These are phyloP conservation scores for Staurois parvus DNA, from an alignment of 2,797 vertebrate species.

Conservation along the genomic window DNA sequence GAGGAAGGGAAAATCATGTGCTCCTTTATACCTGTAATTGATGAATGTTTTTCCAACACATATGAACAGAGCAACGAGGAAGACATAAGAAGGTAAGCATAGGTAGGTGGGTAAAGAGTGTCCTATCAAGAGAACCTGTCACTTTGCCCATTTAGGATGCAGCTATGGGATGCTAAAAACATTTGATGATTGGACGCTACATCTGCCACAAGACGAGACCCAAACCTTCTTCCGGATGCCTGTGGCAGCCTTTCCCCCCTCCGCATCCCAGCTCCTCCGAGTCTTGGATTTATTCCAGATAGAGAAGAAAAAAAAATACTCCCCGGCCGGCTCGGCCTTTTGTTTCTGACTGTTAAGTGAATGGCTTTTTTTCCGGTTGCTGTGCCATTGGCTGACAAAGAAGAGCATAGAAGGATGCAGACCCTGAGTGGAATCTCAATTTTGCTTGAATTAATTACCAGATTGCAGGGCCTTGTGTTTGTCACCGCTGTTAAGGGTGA, in stretches of 20 bases:
- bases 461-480: constrained; percentile 17
- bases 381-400: constrained; percentile 29
- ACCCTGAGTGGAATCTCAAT: constrained; percentile 40
- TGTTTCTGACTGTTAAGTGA: constrained; percentile 26
- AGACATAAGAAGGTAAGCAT: no score
- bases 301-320: not conserved
- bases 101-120: no score
- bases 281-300: constrained; percentile 29
- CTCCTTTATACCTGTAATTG: no score
- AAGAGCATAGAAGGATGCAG: constrained; percentile 5
- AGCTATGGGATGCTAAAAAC: not conserved
- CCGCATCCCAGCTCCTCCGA: not conserved
- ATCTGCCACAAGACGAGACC: constrained; percentile 18
- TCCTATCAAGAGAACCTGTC: no score
- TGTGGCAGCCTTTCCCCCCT: not conserved
- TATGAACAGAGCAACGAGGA: no score
- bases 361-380: constrained; percentile 47
- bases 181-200: constrained; percentile 9
- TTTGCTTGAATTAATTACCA: constrained; percentile 29
- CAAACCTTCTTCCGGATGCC: constrained; percentile 17
- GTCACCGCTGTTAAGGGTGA: constrained; percentile 14
- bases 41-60: no score
- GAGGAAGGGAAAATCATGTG: no score
- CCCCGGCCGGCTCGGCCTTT: constrained; percentile 31
- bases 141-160: no score